These are phyloP conservation scores for Lanius collurio DNA, from an alignment of 2,113 vertebrate genomes.

Conservation along the genomic window DNA sequence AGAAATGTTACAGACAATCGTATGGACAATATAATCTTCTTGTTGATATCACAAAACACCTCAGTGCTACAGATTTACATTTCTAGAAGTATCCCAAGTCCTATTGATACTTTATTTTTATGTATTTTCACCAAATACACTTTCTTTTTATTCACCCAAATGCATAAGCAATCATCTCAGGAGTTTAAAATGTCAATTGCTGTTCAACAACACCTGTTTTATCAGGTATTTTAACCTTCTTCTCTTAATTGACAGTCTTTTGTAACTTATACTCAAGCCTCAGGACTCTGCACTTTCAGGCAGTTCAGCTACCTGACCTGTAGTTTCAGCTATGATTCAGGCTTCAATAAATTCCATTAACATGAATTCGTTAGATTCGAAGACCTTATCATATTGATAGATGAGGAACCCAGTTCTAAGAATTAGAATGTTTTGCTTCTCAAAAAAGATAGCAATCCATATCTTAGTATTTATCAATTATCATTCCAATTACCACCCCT, in stretches of 20 bases:
- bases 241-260: neutral
- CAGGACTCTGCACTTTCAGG: neutral
- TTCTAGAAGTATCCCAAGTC: neutral
- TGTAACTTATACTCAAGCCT: neutral
- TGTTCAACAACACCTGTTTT: neutral
- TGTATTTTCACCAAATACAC: neutral
- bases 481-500: neutral
- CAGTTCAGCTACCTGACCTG: neutral
- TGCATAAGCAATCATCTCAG: neutral
- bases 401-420: neutral
- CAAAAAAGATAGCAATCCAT: neutral
- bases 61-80: neutral
- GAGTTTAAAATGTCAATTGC: neutral
- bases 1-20: fast-evolving
- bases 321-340: neutral
- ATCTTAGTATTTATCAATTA: neutral
- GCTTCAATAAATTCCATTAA: neutral
- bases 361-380: neutral
- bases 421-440: neutral
- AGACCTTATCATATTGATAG: neutral
- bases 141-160: neutral
- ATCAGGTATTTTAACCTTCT: neutral
- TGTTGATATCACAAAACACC: neutral
- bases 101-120: neutral
- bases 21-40: neutral